Base-by-base conservation (phyloP, 1,140 invertebrate genomes). In the Drosophila orosa region DNA sequence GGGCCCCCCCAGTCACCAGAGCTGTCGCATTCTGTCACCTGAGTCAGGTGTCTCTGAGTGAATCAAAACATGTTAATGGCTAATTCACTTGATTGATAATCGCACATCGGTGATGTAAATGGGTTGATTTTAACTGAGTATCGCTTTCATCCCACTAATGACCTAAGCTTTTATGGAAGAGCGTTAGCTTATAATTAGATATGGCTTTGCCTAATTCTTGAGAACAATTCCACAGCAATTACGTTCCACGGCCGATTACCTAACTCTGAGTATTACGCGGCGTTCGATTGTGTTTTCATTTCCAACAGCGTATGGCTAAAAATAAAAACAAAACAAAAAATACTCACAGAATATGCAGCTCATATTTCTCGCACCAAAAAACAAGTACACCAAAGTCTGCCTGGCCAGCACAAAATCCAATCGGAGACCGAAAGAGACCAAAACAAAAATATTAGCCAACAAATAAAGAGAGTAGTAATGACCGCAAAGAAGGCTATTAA, bases 231-330 rank as follows among this genome's bases (percentile, higher is more conserved):
- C 37, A n/a, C 29, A 7, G 25, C 44, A 68, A 69, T 55, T 63
- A 48, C 57, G 71, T n/a, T 29, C 61, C 50, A 52, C 48, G 48
- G 29, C 39, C 57, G 56, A 58, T 84, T 79, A 79, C 74, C 56
- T 79, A 75, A 82, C 79, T 37, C 29, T 42, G 39, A 22, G 68
- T 22, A 56, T 57, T 68, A 69, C 67, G 78, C 57, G 35, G 24
- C 56, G 39, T 66, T 77, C 72, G 40, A 74, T 61, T 73, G 69
- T 84, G 56, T 86, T 78, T 75, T 81, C 54, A 68, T 77, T 65
- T 61, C 74, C 40, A 65, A 65, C 29, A 15, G 48, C 29, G 61
- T 54, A 58, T 33, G 39, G 74, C 62, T 61, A 77, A 66, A 71
- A 61, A 68, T 86, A 86, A 39, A 58, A 9, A 25, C 6, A 40